phyloP scores from a whole-genome alignment of 2,113 vertebrate genomes.

The Hemicordylus capensis region DNA sequence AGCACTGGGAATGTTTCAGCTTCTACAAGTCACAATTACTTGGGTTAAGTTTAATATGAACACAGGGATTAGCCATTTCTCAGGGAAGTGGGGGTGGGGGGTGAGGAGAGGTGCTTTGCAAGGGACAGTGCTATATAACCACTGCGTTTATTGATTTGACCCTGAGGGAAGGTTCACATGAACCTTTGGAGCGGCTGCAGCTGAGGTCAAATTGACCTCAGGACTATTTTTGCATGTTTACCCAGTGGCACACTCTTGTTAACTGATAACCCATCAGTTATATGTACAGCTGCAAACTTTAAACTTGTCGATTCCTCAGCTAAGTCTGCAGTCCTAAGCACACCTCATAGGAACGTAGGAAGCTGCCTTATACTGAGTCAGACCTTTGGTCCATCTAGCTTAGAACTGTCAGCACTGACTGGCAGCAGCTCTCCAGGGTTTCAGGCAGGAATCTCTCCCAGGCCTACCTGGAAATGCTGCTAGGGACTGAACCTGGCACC shows the following conservation, averaged over 20 bases:
- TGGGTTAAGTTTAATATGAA: background rate
- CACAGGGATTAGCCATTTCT: background rate
- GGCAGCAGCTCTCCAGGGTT: no score
- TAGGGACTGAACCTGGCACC: no score
- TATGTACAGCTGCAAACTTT: background rate
- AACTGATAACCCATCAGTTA: background rate
- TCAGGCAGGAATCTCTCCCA: no score
- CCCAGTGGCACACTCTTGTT: background rate
- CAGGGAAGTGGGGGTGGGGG: no score
- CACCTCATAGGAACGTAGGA: no score
- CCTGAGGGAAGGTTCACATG: background rate
- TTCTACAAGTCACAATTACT: background rate
- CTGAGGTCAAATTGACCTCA: background rate
- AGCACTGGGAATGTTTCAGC: background rate
- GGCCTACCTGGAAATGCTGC: no score
- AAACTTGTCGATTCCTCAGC: background rate
- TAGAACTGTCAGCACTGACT: no score
- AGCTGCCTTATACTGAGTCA: no score
- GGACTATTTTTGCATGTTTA: background rate
- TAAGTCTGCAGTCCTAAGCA: no score
- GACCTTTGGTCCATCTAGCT: no score
- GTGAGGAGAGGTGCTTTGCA: background rate
- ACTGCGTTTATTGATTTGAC: background rate
- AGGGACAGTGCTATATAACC: no score
- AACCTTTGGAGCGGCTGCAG: background rate